Evolutionary conservation across 2,797 vertebrate genomes (phyloP), one percentile per base, ranked within the genome.

Genomic region (Parambassis ranga): DNA sequence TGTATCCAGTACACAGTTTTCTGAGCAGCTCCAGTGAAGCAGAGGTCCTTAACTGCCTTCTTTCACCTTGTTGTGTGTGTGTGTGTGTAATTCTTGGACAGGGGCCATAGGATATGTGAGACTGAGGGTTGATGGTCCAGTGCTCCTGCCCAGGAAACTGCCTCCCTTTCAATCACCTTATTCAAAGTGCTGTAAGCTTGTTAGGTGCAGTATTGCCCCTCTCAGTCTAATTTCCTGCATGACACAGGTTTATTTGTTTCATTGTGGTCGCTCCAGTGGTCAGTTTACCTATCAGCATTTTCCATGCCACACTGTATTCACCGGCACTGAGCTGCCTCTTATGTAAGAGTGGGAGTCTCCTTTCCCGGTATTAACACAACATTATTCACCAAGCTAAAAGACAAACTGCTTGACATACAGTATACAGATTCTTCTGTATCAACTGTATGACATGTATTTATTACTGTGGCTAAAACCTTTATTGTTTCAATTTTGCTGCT

Each of bases 191-290:
- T 60, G 61, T 68, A 58, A 79, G 78, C 79, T 77, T 66, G 71
- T 84, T 83, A 73, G 70, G 24, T 49, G 52, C 59, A 79, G 71
- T 55, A 71, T 71, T 81, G 74, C 65, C 79, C 43, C 73, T 72
- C 62, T 85, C 51, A n/a, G 53, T 71, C 65, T 83, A 71, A 81
- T 82, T 86, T 83, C 65, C 78, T 79, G 71, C 69, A 67, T 72
- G 73, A 65, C 72, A 75, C 22, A 46, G 38, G 44, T 56, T 63
- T 75, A 52, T 75, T 87, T 80, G 65, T 75, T 77, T 77, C 67
- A 66, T 51, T 65, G 53, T 10, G 0, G 58, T 58, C 64, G 60
- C 42, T 56, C 37, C 10, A 65, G 36, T 55, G 62, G 50, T 28
- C 35, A 41, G n/a, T 64, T 72, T 49, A 71, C 56, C 67, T 50